phyloP scores from a whole-genome alignment of 2,113 vertebrate genomes.

The Nettapus auritus region DNA sequence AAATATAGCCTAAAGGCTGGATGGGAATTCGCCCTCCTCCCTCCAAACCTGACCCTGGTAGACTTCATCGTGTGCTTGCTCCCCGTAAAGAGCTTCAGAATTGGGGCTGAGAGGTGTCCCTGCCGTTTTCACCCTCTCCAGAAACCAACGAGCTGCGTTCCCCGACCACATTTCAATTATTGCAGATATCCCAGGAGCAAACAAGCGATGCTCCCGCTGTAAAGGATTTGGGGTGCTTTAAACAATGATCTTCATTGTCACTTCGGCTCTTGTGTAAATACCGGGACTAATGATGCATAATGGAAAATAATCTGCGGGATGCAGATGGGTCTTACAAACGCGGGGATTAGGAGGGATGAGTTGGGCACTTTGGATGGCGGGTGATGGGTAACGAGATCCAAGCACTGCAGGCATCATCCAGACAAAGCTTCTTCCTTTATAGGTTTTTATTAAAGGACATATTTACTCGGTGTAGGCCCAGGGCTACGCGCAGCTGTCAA shows the following conservation, averaged over 20 bases:
- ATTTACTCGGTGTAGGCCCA: neutral
- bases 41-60: neutral
- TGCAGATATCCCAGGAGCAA: neutral
- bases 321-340: neutral
- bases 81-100: fast-evolving
- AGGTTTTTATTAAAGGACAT: neutral
- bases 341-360: neutral
- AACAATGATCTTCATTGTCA: neutral
- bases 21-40: no score
- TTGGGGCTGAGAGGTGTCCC: neutral
- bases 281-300: neutral
- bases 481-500: neutral
- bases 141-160: fast-evolving
- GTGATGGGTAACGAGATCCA: neutral
- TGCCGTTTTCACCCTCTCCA: neutral
- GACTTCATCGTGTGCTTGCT: neutral
- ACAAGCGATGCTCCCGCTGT: neutral
- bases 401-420: neutral
- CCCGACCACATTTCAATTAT: neutral
- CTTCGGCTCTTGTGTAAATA: neutral
- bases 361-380: neutral
- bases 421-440: neutral
- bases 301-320: neutral
- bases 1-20: fast-evolving
- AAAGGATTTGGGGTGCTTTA: neutral